A percentile compares a stretch with the other conserved stretches of the same genome.
These are phyloP conservation scores for Charina bottae DNA, from an alignment of 2,113 vertebrate species.

Conservation along the genomic window DNA sequence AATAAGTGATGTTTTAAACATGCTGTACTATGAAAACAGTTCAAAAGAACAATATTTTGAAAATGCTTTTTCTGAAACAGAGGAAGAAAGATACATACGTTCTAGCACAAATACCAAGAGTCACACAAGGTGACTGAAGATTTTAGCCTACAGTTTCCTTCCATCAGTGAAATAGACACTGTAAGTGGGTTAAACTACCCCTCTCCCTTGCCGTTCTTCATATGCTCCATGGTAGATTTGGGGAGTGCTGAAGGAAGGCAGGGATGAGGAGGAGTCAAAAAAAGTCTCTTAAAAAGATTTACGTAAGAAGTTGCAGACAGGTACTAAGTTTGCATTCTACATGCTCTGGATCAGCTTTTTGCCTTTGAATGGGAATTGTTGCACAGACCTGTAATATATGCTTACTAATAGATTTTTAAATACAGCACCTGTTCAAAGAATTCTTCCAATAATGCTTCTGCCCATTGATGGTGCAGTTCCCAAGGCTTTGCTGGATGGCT, in stretches of 20 bases:
- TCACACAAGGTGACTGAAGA: not conserved
- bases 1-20: not conserved
- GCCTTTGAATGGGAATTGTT: not conserved
- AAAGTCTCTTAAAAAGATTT: not conserved
- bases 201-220: not conserved
- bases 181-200: not conserved
- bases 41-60: not conserved
- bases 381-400: not conserved
- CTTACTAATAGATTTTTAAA: not conserved
- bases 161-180: not conserved
- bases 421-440: constrained; percentile 27
- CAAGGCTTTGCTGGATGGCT: constrained; percentile 22
- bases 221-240: not conserved
- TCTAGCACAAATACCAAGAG: not conserved
- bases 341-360: not conserved
- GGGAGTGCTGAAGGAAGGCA: not conserved
- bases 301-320: not conserved
- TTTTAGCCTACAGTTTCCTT: not conserved
- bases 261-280: not conserved
- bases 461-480: not conserved
- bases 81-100: not conserved
- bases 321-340: not conserved
- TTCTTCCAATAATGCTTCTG: constrained; percentile 11
- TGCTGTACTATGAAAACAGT: not conserved
- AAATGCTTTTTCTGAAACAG: not conserved